Conservation (phyloP, 2,888 invertebrate species). For the Drosophila tripunctata region DNA sequence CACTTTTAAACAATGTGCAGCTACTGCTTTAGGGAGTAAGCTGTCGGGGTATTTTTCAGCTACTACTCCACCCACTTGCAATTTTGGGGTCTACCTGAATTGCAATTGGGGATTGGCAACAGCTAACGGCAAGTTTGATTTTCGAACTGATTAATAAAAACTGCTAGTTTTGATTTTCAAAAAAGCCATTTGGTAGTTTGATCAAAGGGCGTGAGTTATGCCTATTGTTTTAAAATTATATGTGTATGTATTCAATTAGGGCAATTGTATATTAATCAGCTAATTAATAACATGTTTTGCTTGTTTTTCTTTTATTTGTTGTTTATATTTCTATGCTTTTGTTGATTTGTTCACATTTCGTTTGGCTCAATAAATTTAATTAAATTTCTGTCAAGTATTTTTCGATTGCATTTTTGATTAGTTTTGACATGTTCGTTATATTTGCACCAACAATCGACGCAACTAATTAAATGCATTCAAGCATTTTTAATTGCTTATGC, state of each 20-base stretch:
- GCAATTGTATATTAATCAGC: conserved; percentile 66
- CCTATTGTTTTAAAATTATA: background rate
- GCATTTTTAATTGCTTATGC: conserved; percentile 77
- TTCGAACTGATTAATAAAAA: conserved; percentile 3
- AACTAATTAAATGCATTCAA: conserved; percentile 78
- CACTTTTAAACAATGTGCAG: no score
- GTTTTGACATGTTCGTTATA: conserved; percentile 51
- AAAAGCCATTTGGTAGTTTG: background rate
- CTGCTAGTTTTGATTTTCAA: background rate
- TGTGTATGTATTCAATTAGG: conserved; percentile 2
- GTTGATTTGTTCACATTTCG: conserved; percentile 41
- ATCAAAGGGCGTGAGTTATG: conserved; percentile 49
- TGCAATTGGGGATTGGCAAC: conserved; percentile 33
- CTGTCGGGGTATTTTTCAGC: conserved; percentile 9
- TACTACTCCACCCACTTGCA: conserved; percentile 51
- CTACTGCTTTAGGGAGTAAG: conserved; percentile 32
- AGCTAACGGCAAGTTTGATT: conserved; percentile 14
- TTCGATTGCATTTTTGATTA: conserved; percentile 72
- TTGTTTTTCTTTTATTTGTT: conserved; percentile 38
- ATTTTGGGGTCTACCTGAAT: conserved; percentile 25
- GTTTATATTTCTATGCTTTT: conserved; percentile 37
- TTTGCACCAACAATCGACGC: conserved; percentile 61
- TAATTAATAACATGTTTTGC: conserved; percentile 53
- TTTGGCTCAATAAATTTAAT: conserved; percentile 65
- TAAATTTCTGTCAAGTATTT: conserved; percentile 63